Evolutionary conservation across 1,140 invertebrate species (phyloP), one percentile per base, ranked within the genome.

Genomic region (Bombus polaris): DNA sequence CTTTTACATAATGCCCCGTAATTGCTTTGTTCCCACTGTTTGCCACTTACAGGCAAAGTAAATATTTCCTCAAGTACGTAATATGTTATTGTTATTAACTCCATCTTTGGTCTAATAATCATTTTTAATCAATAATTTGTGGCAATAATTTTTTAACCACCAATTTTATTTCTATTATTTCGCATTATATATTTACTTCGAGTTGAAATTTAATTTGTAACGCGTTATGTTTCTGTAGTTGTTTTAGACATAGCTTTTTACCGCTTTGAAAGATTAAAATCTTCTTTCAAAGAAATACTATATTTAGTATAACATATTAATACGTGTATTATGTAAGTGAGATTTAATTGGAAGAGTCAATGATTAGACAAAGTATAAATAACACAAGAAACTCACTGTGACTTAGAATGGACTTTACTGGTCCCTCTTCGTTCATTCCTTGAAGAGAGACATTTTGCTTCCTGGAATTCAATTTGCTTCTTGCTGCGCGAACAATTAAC

Each of bases 401-500:
- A 62, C 44, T 88, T 71, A 95, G 90, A 80, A 95, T 93, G 57
- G 87, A 88, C 73, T 93, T 88, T 25, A 95, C 89, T 0, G 94
- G 93, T 78, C 94, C 94, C 47, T 93, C 89, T 72, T 93, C 93
- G 75, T 95, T 87, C 92, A 95, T 94, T 66, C 94, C 95, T 80
- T 95, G 87, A 57, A 95, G 85, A 44, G 86, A 88, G 44, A 95
- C 81, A 25, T 93, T 91, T 15, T 91, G 88, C 35, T 93, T 88
- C 12, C 89, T 90, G 25, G 93, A 90, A 15, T 65, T 83, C 37
- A 95, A 85, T 85, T 93, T 95, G 3, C 94, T 94, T 76, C 94
- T 91, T 1, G 94, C 93, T 42, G 94, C 93, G 13, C 94, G 91
- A 10, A 95, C 94, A 3, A 93, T 91, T 91, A 95, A 90, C 91